A percentile compares a stretch with the other conserved stretches of the same genome.
Evolutionary conservation across 2,888 invertebrate genomes (phyloP).

Genomic region (Cotesia congregata): DNA sequence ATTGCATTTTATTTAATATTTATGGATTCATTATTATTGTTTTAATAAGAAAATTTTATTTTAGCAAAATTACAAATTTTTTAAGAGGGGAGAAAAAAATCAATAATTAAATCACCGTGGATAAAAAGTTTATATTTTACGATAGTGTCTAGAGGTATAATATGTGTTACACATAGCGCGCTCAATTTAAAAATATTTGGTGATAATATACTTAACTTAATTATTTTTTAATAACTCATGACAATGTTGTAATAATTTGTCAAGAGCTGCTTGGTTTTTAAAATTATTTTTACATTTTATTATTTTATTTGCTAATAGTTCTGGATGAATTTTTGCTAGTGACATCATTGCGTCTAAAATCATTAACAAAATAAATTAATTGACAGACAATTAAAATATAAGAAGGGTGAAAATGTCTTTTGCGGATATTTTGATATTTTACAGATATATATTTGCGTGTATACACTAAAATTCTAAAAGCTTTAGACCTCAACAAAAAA

Average conservation of each 20-base stretch:
- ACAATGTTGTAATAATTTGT: constrained; percentile 56
- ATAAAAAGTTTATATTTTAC: background rate
- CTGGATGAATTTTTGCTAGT: constrained; percentile 73
- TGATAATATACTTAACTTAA: constrained; percentile 5
- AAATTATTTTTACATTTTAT: constrained; percentile 75
- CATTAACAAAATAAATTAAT: constrained; percentile 8
- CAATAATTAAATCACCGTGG: background rate
- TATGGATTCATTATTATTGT: background rate
- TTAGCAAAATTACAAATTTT: background rate
- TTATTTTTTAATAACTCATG: constrained; percentile 48
- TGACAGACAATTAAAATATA: background rate
- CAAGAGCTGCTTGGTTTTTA: constrained; percentile 73
- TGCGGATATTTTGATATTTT: too few species aligned
- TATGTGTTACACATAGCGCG: background rate
- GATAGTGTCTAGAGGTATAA: background rate
- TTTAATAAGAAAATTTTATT: background rate
- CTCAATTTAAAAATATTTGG: background rate
- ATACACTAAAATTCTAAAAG: too few species aligned
- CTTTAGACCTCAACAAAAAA: too few species aligned
- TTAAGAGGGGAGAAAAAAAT: background rate
- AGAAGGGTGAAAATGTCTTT: too few species aligned
- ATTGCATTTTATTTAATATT: background rate
- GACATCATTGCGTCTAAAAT: constrained; percentile 72
- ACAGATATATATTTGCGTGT: too few species aligned
- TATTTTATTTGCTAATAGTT: constrained; percentile 74